Base-by-base conservation (phyloP, 2,113 vertebrate species). In the Pithys albifrons region DNA sequence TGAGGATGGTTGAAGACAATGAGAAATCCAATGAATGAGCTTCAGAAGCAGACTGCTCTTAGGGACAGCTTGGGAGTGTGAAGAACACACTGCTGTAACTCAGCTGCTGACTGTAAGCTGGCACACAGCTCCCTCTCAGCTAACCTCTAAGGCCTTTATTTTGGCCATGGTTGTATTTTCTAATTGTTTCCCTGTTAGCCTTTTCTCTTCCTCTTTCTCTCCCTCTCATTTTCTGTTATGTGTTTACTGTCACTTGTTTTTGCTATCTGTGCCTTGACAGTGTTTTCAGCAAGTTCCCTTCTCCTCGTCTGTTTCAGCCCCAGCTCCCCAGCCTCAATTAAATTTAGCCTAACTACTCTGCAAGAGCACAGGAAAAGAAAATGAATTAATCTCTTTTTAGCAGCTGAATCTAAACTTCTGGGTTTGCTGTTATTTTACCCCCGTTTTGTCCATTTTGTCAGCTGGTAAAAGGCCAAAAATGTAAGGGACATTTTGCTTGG, bases 271-370 rank as follows among this genome's bases (percentile, higher is more conserved):
- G 58, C 66, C 77, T 46, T 85, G 84, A 87, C 73, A 91, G 51
- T 57, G 91, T 89, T 94, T 94, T 86, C 86, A 93, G 64, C 73
- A 87, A 96, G 88, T 95, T 97, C 91, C 65, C 54, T 92, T 79
- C 88, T 92, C 91, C 61, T 84, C 3, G 0, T 35, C 46, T 89
- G 57, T 48, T 88, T 67, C 55, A 92, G 73, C 25, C 71, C 55
- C 55, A 77, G 54, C 61, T 95, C 71, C 82, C 33, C 18, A 48
- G 59, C 12, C 39, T 74, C 82, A 82, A 93, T 93, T 96, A 88
- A 88, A 90, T 85, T 83, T 91, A 89, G 59, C 64, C 43, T 69
- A 93, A 86, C 71, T 85, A 80, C n/a, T 90, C 49, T 7, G 12
- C 4, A 6, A 93, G 43, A 77, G 35, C 66, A 69, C 39, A 48